Conservation (phyloP, 2,888 invertebrate genomes). For the Drosophila neutralis region DNA sequence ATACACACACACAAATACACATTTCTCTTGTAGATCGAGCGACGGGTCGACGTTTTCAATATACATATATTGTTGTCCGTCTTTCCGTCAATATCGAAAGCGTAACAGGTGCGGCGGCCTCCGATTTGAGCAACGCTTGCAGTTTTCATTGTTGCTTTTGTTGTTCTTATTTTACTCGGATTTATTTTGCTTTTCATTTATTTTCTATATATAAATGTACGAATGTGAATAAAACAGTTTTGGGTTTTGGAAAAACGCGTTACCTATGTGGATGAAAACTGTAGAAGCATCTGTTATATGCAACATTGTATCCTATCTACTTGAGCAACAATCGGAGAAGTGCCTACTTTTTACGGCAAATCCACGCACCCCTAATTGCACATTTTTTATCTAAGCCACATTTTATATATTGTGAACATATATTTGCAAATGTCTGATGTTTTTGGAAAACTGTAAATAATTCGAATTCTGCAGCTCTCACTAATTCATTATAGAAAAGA, state of each 20-base stretch:
- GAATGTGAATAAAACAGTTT: background rate
- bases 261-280: background rate
- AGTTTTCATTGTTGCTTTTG: constrained; percentile 37
- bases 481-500: background rate
- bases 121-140: constrained; percentile 32
- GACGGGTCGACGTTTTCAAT: constrained; percentile 28
- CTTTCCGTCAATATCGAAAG: constrained; percentile 47
- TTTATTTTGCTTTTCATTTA: background rate
- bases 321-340: background rate
- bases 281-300: background rate
- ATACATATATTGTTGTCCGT: constrained; percentile 20
- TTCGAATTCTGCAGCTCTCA: background rate
- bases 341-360: background rate
- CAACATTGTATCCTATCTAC: background rate
- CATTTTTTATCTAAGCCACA: background rate
- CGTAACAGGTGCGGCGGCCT: constrained; percentile 61
- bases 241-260: background rate
- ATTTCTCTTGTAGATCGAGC: constrained; percentile 25
- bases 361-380: background rate
- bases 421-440: background rate
- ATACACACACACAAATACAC: background rate
- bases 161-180: background rate
- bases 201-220: background rate
- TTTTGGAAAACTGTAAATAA: background rate
- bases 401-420: background rate